Percentiles rank a stretch among this genome's conserved stretches.
These are phyloP conservation scores for Callyntrura guangdongensis DNA, from an alignment of 2,888 invertebrate genomes.

Conservation along the genomic window DNA sequence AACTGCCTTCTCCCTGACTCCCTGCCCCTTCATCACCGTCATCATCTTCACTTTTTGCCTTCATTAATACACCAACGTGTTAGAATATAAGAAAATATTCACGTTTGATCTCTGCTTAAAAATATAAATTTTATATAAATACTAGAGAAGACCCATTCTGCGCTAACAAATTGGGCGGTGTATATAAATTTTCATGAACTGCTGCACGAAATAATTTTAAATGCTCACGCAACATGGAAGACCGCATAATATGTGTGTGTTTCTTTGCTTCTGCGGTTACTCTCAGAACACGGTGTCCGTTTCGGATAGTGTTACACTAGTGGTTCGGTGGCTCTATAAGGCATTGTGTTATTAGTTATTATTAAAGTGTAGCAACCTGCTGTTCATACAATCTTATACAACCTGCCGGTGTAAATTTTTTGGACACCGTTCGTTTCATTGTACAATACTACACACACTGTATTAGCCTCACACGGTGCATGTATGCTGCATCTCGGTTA, in stretches of 20 bases:
- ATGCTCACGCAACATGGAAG: slow-evolving; percentile 34
- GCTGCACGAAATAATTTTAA: slow-evolving; percentile 12
- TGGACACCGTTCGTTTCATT: not conserved
- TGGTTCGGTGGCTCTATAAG: not conserved
- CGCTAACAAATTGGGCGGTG: not conserved
- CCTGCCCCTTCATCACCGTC: not conserved
- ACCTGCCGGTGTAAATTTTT: not conserved
- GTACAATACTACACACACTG: not conserved
- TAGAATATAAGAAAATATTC: not conserved
- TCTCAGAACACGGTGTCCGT: not conserved
- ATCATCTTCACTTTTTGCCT: not conserved
- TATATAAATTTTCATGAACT: slow-evolving; percentile 19
- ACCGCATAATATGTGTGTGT: slow-evolving; percentile 36
- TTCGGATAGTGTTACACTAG: not conserved
- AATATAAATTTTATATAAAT: not conserved
- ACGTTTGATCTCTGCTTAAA: not conserved
- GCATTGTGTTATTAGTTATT: not conserved
- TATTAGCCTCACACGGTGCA: not conserved
- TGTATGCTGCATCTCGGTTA: not conserved
- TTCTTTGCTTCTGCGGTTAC: not conserved
- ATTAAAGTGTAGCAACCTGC: not conserved
- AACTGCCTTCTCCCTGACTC: not conserved
- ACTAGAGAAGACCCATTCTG: not conserved
- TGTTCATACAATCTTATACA: not conserved
- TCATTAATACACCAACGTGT: not conserved